Conservation (phyloP, 2,113 vertebrate genomes). For the Hymenochirus boettgeri region DNA sequence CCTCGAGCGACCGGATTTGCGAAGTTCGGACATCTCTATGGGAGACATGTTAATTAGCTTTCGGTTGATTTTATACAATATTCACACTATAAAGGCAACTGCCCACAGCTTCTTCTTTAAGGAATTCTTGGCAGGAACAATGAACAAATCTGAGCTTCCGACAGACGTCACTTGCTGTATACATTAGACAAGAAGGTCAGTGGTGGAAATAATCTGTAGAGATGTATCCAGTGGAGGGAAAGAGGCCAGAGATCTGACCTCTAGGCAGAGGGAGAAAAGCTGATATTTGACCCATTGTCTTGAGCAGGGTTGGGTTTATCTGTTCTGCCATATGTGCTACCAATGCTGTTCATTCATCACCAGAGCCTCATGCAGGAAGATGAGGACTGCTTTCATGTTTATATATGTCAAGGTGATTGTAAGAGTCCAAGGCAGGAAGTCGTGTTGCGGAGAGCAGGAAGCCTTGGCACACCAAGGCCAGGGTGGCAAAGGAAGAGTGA, state of each 20-base stretch:
- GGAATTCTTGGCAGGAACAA: constrained; percentile 20
- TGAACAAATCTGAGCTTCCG: constrained; percentile 5
- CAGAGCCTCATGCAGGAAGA: constrained; percentile 33
- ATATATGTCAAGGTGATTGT: constrained; percentile 26
- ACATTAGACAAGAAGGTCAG: constrained; percentile 18
- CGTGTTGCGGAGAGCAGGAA: constrained; percentile 2
- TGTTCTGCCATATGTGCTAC: constrained; percentile 21
- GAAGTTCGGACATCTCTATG: no score
- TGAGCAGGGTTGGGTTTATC: constrained; percentile 16
- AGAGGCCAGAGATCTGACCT: constrained; percentile 29
- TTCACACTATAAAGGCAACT: no score
- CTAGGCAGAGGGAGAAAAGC: constrained; percentile 1
- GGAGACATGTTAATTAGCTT: no score
- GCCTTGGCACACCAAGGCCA: constrained; percentile 5
- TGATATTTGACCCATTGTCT: constrained; percentile 10
- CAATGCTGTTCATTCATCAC: constrained; percentile 7
- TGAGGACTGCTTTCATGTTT: constrained; percentile 2
- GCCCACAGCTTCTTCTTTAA: no score
- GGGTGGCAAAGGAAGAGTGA: constrained; percentile 21
- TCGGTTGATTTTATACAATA: no score
- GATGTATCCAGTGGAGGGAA: constrained; percentile 22
- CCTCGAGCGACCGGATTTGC: no score
- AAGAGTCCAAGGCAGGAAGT: constrained; percentile 24
- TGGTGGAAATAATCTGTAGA: constrained; percentile 30
- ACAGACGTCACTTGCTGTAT: constrained; percentile 21